These are phyloP conservation scores for Brachyopa scutellaris DNA, from an alignment of 2,888 invertebrate genomes.

Conservation along the genomic window DNA sequence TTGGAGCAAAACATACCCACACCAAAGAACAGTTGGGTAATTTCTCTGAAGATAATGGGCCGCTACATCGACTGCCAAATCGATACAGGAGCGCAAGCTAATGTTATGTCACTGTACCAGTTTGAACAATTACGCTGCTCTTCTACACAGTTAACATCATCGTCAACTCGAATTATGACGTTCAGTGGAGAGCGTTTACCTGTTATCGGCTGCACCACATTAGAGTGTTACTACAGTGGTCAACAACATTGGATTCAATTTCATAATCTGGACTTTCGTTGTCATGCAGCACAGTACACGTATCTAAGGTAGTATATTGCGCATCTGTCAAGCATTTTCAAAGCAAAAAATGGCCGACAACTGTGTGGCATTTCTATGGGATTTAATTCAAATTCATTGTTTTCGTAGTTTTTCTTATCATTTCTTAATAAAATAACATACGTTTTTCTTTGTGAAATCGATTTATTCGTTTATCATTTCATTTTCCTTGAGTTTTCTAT, in stretches of 20 bases:
- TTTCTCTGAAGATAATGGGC: neutral
- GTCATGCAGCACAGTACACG: too few species aligned
- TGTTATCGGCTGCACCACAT: slow-evolving; percentile 12
- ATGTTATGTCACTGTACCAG: neutral
- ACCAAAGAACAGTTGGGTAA: slow-evolving; percentile 16
- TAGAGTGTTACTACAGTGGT: neutral
- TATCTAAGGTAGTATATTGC: too few species aligned
- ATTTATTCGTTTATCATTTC: too few species aligned
- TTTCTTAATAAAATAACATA: too few species aligned
- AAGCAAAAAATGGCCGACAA: too few species aligned
- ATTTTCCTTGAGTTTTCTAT: too few species aligned
- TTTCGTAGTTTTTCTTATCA: too few species aligned
- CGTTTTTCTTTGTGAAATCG: too few species aligned
- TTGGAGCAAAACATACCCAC: neutral
- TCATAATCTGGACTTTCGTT: neutral
- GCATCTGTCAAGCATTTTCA: too few species aligned
- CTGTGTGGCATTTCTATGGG: too few species aligned
- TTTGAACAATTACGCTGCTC: neutral
- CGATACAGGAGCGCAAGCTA: slow-evolving; percentile 16
- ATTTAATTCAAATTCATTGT: too few species aligned
- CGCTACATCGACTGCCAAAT: neutral
- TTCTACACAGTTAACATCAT: slow-evolving; percentile 3
- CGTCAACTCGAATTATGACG: slow-evolving; percentile 21
- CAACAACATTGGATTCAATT: slow-evolving; percentile 8
- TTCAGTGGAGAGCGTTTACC: slow-evolving; percentile 16